Base-by-base conservation (phyloP, 2,113 vertebrate species). In the Plecotus auritus region DNA sequence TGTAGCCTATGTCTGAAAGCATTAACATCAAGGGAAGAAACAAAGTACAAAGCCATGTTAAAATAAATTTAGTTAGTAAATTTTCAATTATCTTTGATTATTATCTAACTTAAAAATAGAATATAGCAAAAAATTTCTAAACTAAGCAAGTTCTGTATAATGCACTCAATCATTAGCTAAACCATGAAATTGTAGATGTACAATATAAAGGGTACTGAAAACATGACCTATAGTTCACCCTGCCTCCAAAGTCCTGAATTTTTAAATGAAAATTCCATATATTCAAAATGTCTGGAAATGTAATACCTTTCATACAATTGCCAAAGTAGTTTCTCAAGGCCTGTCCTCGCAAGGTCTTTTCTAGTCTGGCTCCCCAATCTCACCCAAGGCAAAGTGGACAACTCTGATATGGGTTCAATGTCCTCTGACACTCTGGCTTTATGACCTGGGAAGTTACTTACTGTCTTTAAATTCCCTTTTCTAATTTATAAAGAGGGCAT, bases 21-120 rank as follows among this genome's bases (percentile, higher is more conserved):
- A 84, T 32, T 37, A 74, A 77, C 2, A 77, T 91, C 17, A 91
- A 89, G 45, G n/a, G 11, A 88, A 95, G 80, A 95, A 93, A 72
- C 32, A 78, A 82, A 42, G 32, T 49, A 66, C 18, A 64, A 88
- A 74, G 20, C 7, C 10, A 35, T 30, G 7, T 86, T 70, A 84
- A 86, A 80, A 59, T 45, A 82, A 70, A 73, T 80, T 45, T 40
- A 82, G 61, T 74, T 54, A 85, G 45, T 49, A 64, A 8, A 73
- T 26, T 56, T 88, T 64, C 18, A 59, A 32, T 54, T 59, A 26
- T 47, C 70, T 90, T 81, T 42, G 37, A 92, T 5, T 78, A 77
- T 64, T 85, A 35, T 0, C 47, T 64, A 72, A 84, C 72, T 76
- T 70, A 66, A 32, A 95, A 90, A 67, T 67, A 13, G 13, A 77